Percentiles rank a stretch among this genome's conserved stretches.
phyloP scores from a whole-genome alignment of 2,888 invertebrate species.

The Lepetodrilus schrolli region DNA sequence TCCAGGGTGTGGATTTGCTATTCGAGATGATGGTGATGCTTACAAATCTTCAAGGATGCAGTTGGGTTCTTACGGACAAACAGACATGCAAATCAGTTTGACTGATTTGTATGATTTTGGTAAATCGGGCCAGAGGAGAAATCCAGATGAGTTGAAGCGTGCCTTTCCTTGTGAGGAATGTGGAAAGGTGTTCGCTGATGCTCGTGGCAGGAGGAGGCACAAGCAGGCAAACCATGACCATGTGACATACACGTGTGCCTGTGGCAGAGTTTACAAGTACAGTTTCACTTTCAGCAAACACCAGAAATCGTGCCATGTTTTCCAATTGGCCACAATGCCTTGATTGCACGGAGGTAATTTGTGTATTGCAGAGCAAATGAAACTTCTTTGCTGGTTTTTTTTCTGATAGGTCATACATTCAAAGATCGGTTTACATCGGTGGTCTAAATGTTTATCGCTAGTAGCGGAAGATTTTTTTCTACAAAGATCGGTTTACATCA shows the following conservation, averaged over 20 bases:
- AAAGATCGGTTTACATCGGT: too few species aligned
- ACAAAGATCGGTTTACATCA: too few species aligned
- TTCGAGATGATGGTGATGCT: too few species aligned
- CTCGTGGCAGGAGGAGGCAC: background rate
- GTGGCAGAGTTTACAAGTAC: slow-evolving; percentile 7
- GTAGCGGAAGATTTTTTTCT: too few species aligned
- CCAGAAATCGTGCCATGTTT: slow-evolving; percentile 2
- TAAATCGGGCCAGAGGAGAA: background rate
- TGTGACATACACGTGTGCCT: background rate
- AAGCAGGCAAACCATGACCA: background rate
- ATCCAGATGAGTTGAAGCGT: background rate
- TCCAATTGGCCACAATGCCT: background rate
- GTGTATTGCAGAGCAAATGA: too few species aligned
- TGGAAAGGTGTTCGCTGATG: slow-evolving; percentile 11
- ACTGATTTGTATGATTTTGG: background rate
- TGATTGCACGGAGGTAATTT: too few species aligned
- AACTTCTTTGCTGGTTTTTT: too few species aligned
- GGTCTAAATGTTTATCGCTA: too few species aligned
- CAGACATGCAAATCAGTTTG: background rate
- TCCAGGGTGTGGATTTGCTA: too few species aligned
- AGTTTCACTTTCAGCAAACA: background rate
- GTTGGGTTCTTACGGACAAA: too few species aligned
- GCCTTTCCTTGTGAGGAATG: slow-evolving; percentile 8
- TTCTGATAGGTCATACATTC: too few species aligned
- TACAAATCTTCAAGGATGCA: too few species aligned